Base-by-base conservation (phyloP, 2,888 invertebrate genomes). In the Pantelozetes paolii region DNA sequence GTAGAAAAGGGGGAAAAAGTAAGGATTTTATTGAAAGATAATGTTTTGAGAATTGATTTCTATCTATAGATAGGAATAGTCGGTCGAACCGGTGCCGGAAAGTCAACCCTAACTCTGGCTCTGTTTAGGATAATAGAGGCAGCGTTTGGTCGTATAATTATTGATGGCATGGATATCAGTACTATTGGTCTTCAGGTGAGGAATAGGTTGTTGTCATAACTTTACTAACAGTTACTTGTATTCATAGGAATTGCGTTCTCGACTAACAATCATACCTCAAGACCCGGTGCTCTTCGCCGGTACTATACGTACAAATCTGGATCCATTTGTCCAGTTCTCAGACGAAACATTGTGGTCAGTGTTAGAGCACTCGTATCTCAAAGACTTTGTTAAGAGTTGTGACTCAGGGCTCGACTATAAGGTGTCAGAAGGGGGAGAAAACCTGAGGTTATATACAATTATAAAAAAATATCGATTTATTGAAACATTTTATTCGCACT, bases 271-370 rank as follows among this genome's bases (percentile, higher is more conserved):
- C 76, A 83, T 83, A 48, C 78, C 78, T 11, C 90, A 97, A 85
- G 97, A 97, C 84, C 95, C 96, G 0, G 92, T 96, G 64, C 85
- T 97, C 76, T 97, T 97, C 85, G 93, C 94, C 23, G 96, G 96
- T 67, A 89, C 90, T 8, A 84, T 97, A 79, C 87, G 96, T 71
- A 87, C 91, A 84, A 97, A 97, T 85, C 86, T 97, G 76, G 97
- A 97, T 85, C 97, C 97, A 3, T 94, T 95, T 83, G 86, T 87
- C 15, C 30, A 36, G 6, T 74, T 71, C 36, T 26, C 81, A 0
- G 87, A 87, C 78, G 83, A 81, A 1, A 15, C 85, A 36, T 78
- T 87, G 30, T 87, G 87, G 87, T 78, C 78, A 30, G 82, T 85
- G 2, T 80, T 87, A 36, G 85, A 86, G 74, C 82, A 83, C 75